These are phyloP conservation scores for Nerophis lumbriciformis DNA, from an alignment of 2,113 vertebrate genomes.

Conservation along the genomic window DNA sequence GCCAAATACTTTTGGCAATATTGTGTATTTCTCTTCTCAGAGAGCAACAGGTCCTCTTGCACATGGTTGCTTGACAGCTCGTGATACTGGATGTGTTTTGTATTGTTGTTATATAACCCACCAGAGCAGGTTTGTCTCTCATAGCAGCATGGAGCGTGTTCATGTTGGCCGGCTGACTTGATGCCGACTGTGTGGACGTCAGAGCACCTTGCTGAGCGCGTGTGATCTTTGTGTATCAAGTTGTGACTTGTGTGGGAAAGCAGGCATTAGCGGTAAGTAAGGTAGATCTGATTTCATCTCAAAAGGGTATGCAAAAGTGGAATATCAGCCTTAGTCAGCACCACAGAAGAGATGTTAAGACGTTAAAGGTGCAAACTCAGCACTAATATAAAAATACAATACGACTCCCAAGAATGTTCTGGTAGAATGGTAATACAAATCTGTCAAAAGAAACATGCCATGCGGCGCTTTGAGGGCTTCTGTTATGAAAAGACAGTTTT, in stretches of 20 bases:
- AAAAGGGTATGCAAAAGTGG: not conserved
- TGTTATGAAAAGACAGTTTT: not conserved
- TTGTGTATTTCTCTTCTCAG: too few relatives aligned
- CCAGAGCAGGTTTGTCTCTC: not conserved
- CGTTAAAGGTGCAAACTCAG: not conserved
- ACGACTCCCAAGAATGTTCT: not conserved
- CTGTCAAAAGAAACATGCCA: not conserved
- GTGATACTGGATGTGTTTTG: not conserved
- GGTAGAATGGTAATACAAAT: not conserved
- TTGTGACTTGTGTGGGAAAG: not conserved
- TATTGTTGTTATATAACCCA: not conserved
- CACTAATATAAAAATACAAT: not conserved
- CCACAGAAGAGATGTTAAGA: not conserved
- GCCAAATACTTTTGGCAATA: too few relatives aligned
- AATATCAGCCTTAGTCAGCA: not conserved
- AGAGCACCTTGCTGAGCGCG: not conserved
- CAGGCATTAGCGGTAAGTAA: not conserved
- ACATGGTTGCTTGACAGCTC: too few relatives aligned
- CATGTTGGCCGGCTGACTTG: not conserved
- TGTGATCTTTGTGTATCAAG: not conserved
- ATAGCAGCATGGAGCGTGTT: not conserved
- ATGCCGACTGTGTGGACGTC: not conserved
- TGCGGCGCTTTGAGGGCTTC: not conserved
- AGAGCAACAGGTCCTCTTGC: too few relatives aligned
- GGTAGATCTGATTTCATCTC: not conserved